Evolutionary conservation across 2,113 vertebrate genomes (phyloP), one percentile per base, ranked within the genome.

Genomic region (Leptobrachium leishanense): DNA sequence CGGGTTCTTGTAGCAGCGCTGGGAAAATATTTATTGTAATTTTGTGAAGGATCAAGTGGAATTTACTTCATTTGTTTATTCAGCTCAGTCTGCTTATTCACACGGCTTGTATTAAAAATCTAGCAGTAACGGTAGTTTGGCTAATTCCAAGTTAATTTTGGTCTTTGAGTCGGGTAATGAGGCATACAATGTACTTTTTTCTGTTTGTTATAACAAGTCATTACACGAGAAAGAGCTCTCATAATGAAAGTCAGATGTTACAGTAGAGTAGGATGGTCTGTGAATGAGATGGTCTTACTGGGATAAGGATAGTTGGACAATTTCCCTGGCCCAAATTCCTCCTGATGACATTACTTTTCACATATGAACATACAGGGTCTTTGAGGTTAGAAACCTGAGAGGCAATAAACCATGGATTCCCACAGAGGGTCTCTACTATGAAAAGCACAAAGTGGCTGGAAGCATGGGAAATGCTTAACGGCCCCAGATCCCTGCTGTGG

Each of bases 191-290:
- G 41, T 50, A 50, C 46, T 50, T 50, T 31, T 67, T 67, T 42
- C 39, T 68, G 66, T 68, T 68, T 68, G 41, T 68, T 10, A 68
- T 43, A 68, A 44, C 66, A 68, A 68, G 66, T 68, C 66, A 41
- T 68, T 68, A 68, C 8, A 6, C 42, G 42, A 41, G 41, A 68
- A 68, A 43, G 40, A 68, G 2, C 1, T 2, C 66, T 43, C 11
- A 1, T 43, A 68, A 68, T 68, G 40, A 5, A 13, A 68, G 13
- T 68, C 66, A 68, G 66, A 42, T 68, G 66, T 68, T 13, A 43
- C 42, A 15, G 42, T 13, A 68, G 66, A 68, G 66, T 40, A 10
- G 40, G 6, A 62, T 62, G 13, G 57, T 62, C 11, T 62, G 57
- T 12, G n/a, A 12, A 5, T 62, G 11, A 6, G 6, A 62, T 62